A percentile compares a stretch with the other conserved stretches of the same genome.
Evolutionary conservation across 2,797 vertebrate genomes (phyloP).

Genomic region (Acanthis flammea): DNA sequence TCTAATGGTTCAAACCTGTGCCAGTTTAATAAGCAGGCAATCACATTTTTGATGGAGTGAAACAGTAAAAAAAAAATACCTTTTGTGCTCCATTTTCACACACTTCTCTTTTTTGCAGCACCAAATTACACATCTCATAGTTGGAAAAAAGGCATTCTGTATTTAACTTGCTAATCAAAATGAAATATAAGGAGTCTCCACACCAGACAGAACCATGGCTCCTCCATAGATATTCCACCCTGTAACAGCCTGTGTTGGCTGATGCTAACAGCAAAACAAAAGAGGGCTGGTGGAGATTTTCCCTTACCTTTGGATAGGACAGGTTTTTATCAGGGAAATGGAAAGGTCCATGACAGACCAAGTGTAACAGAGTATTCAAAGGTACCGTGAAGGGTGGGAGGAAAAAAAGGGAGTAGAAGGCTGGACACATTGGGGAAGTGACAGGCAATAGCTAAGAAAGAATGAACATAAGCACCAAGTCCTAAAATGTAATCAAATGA

Average conservation of each 20-base stretch:
- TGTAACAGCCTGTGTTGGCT: background rate
- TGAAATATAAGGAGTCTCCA: background rate
- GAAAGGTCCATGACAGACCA: background rate
- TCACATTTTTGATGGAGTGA: background rate
- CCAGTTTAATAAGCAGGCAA: background rate
- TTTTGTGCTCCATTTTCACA: background rate
- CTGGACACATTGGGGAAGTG: background rate
- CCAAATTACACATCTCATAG: background rate
- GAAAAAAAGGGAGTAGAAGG: background rate
- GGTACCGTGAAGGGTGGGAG: background rate
- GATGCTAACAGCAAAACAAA: background rate
- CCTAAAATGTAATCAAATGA: background rate
- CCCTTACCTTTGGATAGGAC: background rate
- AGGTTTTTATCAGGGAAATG: background rate
- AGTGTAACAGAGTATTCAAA: background rate
- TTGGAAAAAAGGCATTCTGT: background rate
- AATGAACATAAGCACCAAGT: background rate
- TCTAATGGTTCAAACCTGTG: background rate
- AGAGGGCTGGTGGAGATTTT: background rate
- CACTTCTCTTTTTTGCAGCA: background rate
- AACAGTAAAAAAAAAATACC: background rate
- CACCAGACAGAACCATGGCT: background rate
- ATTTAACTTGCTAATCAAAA: background rate
- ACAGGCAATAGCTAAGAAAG: background rate
- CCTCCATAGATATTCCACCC: background rate